A percentile compares a stretch with the other conserved stretches of the same genome.
phyloP scores from a whole-genome alignment of 2,113 vertebrate genomes.

The Chinchilla lanigera region DNA sequence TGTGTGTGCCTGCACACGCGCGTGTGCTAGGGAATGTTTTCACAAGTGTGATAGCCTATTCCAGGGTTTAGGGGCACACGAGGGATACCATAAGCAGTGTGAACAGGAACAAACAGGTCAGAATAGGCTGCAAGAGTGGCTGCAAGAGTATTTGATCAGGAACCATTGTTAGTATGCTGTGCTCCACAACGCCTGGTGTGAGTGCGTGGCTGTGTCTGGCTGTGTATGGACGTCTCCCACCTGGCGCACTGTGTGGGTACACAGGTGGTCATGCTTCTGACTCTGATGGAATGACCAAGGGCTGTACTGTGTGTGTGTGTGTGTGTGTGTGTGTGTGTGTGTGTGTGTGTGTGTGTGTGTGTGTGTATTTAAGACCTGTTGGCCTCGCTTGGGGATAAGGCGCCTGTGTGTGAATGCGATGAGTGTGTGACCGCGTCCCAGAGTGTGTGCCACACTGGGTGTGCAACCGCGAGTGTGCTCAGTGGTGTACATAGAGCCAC shows the following conservation, averaged over 20 bases:
- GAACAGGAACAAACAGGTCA: background rate
- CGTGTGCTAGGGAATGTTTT: background rate
- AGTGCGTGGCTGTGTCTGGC: constrained; percentile 38
- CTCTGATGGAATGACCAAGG: constrained; percentile 61
- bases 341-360: background rate
- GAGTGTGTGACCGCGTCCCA: background rate
- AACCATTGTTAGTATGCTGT: background rate
- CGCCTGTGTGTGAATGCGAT: background rate
- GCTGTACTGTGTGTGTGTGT: background rate
- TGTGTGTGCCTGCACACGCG: background rate
- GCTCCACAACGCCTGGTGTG: background rate
- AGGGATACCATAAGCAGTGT: background rate
- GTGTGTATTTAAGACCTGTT: background rate
- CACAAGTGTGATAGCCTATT: background rate
- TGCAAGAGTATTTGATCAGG: background rate
- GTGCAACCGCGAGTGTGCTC: constrained; percentile 47
- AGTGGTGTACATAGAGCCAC: constrained; percentile 15
- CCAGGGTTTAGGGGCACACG: background rate
- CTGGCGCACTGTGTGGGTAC: background rate
- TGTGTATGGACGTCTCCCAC: background rate
- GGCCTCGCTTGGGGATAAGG: background rate
- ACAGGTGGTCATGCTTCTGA: constrained; percentile 64
- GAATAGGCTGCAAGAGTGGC: background rate
- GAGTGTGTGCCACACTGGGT: constrained; percentile 25
- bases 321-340: background rate